Base-by-base conservation (phyloP, 2,113 vertebrate genomes). In the Cyphomyrus plagiostoma region DNA sequence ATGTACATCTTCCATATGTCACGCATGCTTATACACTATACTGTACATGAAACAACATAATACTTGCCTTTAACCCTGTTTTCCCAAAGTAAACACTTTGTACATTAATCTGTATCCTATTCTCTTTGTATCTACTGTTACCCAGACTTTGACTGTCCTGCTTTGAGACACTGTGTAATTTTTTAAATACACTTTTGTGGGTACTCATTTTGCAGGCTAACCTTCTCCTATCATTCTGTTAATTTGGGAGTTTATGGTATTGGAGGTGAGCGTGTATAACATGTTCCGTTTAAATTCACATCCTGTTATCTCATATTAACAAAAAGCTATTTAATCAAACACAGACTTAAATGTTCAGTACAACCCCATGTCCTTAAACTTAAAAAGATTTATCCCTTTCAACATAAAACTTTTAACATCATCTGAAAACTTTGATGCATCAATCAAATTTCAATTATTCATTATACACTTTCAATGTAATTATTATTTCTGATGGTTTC, bases 371-470 rank as follows among this genome's bases (percentile, higher is more conserved):
- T 91, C 92, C 87, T 92, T 93, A 92, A 94, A 95, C 90, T 94
- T 93, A 53, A 92, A 90, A 90, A 94, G 91, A 90, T 90, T 90
- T 87, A 83, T 88, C 49, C 88, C 87, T 88, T 83, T 48, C 21
- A n/a, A 66, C 45, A 88, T 56, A 46, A 39, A 87, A 39, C 42
- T 88, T 90, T 82, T 53, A 90, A 88, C 46, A 90, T 56, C 58
- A 90, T 85, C 84, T 88, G 52, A 82, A 50, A 90, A 91, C 92
- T 94, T 93, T 93, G 93, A 94, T 95, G 93, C 94, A 92, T 94
- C 94, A 95, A 95, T 94, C 94, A 95, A 84, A 80, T 83, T 93
- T 94, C 94, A 95, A 95, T 95, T 95, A 95, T 95, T 96, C 95
- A 95, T 96, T 95, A 95, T 94, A 95, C 94, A 93, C 95, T 94